These are phyloP conservation scores for Microcaecilia unicolor DNA, from an alignment of 2,797 vertebrate genomes.

Conservation along the genomic window DNA sequence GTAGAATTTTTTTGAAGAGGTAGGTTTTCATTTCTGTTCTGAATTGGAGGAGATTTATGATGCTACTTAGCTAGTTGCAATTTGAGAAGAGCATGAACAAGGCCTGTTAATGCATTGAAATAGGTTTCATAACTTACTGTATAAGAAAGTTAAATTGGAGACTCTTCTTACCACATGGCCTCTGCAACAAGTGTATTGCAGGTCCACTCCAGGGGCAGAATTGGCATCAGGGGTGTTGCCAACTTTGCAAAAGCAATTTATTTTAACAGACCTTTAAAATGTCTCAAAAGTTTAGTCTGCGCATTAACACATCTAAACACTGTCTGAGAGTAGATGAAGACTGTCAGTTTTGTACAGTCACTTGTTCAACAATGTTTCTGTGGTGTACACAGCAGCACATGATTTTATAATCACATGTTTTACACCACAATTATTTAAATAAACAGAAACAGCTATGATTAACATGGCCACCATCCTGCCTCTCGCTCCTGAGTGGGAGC, in stretches of 20 bases:
- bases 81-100: no score
- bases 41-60: no score
- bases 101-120: no score
- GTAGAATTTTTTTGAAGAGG: no score
- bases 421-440: slow-evolving; percentile 7
- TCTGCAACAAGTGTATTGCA: not conserved
- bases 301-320: slow-evolving; percentile 12
- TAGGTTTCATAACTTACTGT: no score
- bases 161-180: not conserved
- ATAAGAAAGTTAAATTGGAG: no score
- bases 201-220: slow-evolving; percentile 3
- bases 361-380: slow-evolving; percentile 7
- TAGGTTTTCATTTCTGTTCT: no score
- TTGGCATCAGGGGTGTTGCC: slow-evolving; percentile 11
- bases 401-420: not conserved
- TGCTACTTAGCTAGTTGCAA: no score
- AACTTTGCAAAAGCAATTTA: not conserved
- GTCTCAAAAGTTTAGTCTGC: slow-evolving; percentile 17
- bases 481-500: no score
- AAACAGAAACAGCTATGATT: no score
- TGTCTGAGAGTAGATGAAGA: slow-evolving; percentile 9
- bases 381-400: not conserved
- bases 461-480: no score
- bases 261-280: slow-evolving; percentile 12
- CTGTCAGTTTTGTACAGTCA: slow-evolving; percentile 1